Conservation (phyloP, 2,113 vertebrate species). For the Pelecanus crispus region DNA sequence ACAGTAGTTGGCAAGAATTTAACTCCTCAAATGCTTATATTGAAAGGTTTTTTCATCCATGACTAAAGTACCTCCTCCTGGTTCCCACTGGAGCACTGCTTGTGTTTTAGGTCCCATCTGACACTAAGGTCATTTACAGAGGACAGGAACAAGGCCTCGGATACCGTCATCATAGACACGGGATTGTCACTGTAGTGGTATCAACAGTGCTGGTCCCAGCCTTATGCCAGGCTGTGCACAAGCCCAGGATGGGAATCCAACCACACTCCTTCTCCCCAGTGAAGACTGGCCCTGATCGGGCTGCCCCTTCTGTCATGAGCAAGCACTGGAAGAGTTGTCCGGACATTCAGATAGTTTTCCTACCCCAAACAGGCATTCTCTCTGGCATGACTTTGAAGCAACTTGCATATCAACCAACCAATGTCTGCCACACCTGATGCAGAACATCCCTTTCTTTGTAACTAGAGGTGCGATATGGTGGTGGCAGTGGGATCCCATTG, state of each 20-base stretch:
- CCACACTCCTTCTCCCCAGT: not conserved
- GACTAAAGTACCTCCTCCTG: not conserved
- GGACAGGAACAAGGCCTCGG: not conserved
- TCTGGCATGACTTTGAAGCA: not conserved
- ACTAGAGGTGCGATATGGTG: not conserved
- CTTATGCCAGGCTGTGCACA: not conserved
- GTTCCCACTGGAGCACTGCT: not conserved
- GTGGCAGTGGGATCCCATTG: not conserved
- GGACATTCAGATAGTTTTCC: not conserved
- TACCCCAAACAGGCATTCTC: not conserved
- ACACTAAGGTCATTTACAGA: not conserved
- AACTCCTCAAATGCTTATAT: not conserved
- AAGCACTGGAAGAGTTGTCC: not conserved
- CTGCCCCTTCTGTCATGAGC: not conserved
- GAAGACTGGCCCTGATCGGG: not conserved
- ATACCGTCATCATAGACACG: rapidly evolving
- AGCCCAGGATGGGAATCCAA: not conserved
- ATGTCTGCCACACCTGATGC: not conserved
- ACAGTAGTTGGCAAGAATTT: not conserved
- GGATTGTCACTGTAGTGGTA: not conserved
- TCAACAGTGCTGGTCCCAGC: not conserved
- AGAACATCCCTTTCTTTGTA: not conserved
- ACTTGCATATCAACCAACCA: not conserved
- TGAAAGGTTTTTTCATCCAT: not conserved
- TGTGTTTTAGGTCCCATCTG: not conserved